These are phyloP conservation scores for Oligia strigilis DNA, from an alignment of 2,888 invertebrate species.

Conservation along the genomic window DNA sequence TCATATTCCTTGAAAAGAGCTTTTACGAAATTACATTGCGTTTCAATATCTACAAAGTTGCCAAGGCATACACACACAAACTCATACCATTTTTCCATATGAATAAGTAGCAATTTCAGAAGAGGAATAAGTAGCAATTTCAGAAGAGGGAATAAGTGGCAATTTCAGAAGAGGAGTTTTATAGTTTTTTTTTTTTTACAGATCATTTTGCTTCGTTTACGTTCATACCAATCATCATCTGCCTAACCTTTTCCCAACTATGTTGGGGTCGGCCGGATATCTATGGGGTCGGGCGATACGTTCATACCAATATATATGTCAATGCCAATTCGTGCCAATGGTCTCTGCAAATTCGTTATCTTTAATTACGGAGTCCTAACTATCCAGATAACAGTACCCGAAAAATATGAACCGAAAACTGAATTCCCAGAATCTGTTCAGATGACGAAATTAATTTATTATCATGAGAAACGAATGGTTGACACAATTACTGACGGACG, in stretches of 20 bases:
- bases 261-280: too few relatives aligned
- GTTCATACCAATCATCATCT: not conserved
- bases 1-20: not conserved
- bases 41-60: not conserved
- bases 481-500: slow-evolving; percentile 79
- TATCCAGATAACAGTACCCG: not conserved
- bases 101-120: not conserved
- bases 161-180: not conserved
- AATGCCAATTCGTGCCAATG: not conserved
- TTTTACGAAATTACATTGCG: not conserved
- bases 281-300: too few relatives aligned
- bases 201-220: not conserved
- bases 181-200: too few relatives aligned
- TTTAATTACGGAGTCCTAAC: not conserved
- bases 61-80: not conserved
- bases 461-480: slow-evolving; percentile 77
- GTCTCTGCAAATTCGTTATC: not conserved
- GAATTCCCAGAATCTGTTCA: slow-evolving; percentile 57
- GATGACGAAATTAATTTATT: slow-evolving; percentile 71
- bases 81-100: not conserved
- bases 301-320: not conserved
- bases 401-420: slow-evolving; percentile 36
- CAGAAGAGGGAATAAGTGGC: not conserved
- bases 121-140: too few relatives aligned
- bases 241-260: too few relatives aligned